phyloP scores from a whole-genome alignment of 1,140 invertebrate genomes.

The Meteorus sp. region DNA sequence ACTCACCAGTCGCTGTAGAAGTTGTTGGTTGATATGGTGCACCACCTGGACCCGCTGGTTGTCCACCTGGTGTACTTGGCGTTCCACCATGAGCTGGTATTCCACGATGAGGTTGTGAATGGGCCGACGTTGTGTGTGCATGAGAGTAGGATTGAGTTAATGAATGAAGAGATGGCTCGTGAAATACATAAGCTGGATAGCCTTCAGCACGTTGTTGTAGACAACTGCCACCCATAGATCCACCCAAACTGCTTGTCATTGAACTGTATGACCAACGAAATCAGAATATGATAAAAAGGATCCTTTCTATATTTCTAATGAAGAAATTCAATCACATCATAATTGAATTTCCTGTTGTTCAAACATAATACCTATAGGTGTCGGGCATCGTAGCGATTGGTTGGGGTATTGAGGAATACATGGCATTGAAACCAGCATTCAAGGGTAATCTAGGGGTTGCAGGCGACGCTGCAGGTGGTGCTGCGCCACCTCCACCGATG shows the following conservation, averaged over 20 bases:
- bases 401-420: conserved; percentile 94
- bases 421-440: conserved; percentile 88
- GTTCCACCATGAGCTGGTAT: conserved; percentile 54
- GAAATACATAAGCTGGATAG: conserved; percentile 90
- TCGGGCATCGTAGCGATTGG: conserved; percentile 92
- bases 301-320: neutral
- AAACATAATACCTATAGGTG: conserved; percentile 78
- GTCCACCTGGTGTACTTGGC: conserved; percentile 53
- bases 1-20: conserved; percentile 65
- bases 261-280: conserved; percentile 61
- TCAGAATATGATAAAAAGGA: neutral
- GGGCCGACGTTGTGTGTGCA: conserved; percentile 58
- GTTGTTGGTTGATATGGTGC: conserved; percentile 67
- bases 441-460: conserved; percentile 72
- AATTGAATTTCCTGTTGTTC: neutral
- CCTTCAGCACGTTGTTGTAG: conserved; percentile 84
- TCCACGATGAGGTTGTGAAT: conserved; percentile 58
- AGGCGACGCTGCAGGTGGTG: conserved; percentile 64
- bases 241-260: conserved; percentile 77
- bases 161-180: conserved; percentile 83
- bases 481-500: conserved; percentile 56
- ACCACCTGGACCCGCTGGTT: conserved; percentile 55
- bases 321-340: neutral
- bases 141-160: conserved; percentile 64
- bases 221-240: conserved; percentile 80